phyloP scores from a whole-genome alignment of 2,888 invertebrate genomes.

The Drosophila hamatofila region DNA sequence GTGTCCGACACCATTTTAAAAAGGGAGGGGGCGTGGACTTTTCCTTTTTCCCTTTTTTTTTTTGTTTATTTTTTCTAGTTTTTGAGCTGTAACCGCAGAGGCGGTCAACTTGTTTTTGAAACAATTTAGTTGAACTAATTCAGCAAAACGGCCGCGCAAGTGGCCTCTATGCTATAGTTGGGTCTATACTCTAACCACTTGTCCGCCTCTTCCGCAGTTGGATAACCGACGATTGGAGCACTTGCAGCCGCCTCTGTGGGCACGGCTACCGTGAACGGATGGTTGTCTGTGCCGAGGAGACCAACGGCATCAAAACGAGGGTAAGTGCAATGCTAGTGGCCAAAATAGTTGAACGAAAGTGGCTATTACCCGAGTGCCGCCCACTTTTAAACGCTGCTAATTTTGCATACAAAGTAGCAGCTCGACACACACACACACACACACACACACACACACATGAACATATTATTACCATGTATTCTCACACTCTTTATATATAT shows the following conservation, averaged over 20 bases:
- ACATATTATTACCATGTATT: conserved; percentile 67
- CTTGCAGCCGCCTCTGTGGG: conserved; percentile 94
- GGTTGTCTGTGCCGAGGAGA: conserved; percentile 94
- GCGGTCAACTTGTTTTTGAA: conserved; percentile 55
- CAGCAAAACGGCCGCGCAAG: conserved; percentile 41
- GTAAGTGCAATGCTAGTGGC: conserved; percentile 85
- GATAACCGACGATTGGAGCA: conserved; percentile 95
- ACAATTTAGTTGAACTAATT: conserved; percentile 65
- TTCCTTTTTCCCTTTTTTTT: not conserved
- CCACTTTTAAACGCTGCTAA: conserved; percentile 60
- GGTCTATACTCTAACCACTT: conserved; percentile 50
- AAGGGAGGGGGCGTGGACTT: conserved; percentile 41
- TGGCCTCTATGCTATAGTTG: conserved; percentile 18
- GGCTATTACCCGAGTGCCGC: conserved; percentile 58
- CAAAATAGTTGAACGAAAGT: conserved; percentile 54
- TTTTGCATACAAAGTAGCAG: conserved; percentile 64
- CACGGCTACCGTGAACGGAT: conserved; percentile 92
- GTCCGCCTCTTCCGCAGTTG: conserved; percentile 88
- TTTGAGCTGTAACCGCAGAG: conserved; percentile 35
- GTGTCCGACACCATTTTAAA: conserved; percentile 47
- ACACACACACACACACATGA: conserved; percentile 10
- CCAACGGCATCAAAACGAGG: conserved; percentile 91
- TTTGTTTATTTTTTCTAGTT: not conserved
- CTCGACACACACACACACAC: conserved; percentile 19
- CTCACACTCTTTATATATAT: conserved; percentile 36